These are phyloP conservation scores for Platycheirus albimanus DNA, from an alignment of 2,888 invertebrate species.

Conservation along the genomic window DNA sequence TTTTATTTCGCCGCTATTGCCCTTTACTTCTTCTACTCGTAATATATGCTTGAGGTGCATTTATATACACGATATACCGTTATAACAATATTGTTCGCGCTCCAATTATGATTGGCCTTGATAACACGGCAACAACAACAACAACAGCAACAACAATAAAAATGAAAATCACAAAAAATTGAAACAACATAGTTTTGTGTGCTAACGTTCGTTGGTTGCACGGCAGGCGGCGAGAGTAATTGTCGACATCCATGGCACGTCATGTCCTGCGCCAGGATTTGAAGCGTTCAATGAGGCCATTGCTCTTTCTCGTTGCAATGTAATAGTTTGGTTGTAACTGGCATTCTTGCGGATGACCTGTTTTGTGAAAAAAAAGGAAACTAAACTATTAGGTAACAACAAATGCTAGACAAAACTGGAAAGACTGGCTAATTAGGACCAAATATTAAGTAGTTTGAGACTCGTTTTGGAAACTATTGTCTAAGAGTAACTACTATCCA, in stretches of 20 bases:
- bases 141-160: constrained; percentile 14
- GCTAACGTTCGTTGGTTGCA: no score
- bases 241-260: constrained; percentile 63
- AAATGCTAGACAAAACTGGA: no score
- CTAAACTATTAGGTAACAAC: no score
- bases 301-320: constrained; percentile 22
- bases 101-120: constrained; percentile 73
- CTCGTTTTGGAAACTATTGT: no score
- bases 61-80: constrained; percentile 48
- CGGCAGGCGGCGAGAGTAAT: constrained; percentile 57
- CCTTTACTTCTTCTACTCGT: not conserved
- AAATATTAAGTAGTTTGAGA: no score
- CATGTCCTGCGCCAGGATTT: constrained; percentile 25
- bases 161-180: constrained; percentile 17
- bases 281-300: constrained; percentile 23
- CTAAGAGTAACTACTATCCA: no score
- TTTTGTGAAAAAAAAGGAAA: no score
- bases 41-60: not conserved
- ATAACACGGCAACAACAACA: constrained; percentile 35
- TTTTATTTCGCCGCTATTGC: constrained; percentile 34
- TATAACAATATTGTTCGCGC: constrained; percentile 74
- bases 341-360: constrained; percentile 11
- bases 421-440: no score
- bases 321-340: not conserved
- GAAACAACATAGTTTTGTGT: constrained; percentile 68